Evolutionary conservation across 2,797 vertebrate species (phyloP).

Genomic region (Lagodon rhomboides): DNA sequence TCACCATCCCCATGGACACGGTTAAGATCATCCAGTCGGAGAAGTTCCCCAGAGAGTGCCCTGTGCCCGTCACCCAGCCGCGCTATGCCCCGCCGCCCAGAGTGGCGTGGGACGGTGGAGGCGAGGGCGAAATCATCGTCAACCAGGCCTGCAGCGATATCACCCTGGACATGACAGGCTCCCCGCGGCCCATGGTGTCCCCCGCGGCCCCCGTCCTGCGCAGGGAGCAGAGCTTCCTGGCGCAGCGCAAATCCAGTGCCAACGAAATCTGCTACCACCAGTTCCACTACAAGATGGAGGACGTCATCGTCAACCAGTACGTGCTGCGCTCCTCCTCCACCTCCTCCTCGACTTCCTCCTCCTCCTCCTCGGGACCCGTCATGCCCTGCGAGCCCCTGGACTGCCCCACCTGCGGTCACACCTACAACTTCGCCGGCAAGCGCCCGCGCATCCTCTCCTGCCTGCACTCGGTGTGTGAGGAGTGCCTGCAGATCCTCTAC

Average conservation of each 20-base stretch:
- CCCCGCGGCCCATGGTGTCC: slow-evolving; percentile 82
- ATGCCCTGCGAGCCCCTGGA: slow-evolving; percentile 95
- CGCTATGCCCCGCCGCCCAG: slow-evolving; percentile 91
- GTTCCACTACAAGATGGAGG: slow-evolving; percentile 96
- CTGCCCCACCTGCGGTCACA: slow-evolving; percentile 98
- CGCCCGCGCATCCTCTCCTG: slow-evolving; percentile 97
- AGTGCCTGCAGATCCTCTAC: slow-evolving; percentile 99
- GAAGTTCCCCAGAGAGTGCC: slow-evolving; percentile 95
- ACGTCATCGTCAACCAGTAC: slow-evolving; percentile 98
- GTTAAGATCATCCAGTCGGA: slow-evolving; percentile 98
- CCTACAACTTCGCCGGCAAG: slow-evolving; percentile 96
- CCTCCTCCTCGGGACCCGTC: slow-evolving; percentile 83
- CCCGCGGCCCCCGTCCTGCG: slow-evolving; percentile 83
- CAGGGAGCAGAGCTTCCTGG: slow-evolving; percentile 87
- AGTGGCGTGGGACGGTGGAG: slow-evolving; percentile 95
- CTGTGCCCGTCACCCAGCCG: slow-evolving; percentile 89
- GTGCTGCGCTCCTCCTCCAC: slow-evolving; percentile 91
- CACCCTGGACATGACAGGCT: slow-evolving; percentile 86
- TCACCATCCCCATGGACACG: slow-evolving; percentile 99
- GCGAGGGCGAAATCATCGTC: slow-evolving; percentile 96
- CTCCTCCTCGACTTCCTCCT: slow-evolving; percentile 81
- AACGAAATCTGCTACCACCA: slow-evolving; percentile 96
- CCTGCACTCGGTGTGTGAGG: slow-evolving; percentile 98
- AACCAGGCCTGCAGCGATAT: slow-evolving; percentile 97
- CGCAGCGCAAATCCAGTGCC: slow-evolving; percentile 89